Conservation (phyloP, 2,888 invertebrate species). For the Gastrophysa polygoni region DNA sequence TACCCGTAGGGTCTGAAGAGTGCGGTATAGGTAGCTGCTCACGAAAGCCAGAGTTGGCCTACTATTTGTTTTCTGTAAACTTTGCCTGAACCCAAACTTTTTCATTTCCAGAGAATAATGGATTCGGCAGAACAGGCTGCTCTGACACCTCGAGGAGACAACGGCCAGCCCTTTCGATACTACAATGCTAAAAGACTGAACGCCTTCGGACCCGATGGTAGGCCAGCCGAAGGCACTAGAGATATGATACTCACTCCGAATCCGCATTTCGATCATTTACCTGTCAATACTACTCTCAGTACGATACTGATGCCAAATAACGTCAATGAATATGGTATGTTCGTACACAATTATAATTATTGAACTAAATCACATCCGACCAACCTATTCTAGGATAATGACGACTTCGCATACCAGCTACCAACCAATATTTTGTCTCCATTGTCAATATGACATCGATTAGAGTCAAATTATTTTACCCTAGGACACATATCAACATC, state of each 20-base stretch:
- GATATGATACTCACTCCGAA: slow-evolving; percentile 76
- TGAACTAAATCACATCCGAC: too few relatives aligned
- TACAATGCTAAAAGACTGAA: slow-evolving; percentile 83
- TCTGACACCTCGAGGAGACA: slow-evolving; percentile 65
- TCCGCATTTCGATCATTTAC: slow-evolving; percentile 85
- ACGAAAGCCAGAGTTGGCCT: background rate
- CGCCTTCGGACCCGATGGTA: slow-evolving; percentile 77
- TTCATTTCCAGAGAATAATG: slow-evolving; percentile 76
- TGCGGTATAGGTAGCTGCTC: too few relatives aligned
- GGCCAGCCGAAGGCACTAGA: slow-evolving; percentile 71
- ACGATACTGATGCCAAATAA: slow-evolving; percentile 88
- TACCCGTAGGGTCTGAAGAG: too few relatives aligned
- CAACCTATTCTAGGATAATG: too few relatives aligned
- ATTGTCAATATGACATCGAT: too few relatives aligned
- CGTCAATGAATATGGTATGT: slow-evolving; percentile 71
- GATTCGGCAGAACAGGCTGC: slow-evolving; percentile 90
- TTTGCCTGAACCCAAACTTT: background rate
- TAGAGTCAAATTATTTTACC: too few relatives aligned
- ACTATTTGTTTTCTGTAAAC: background rate
- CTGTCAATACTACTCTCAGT: slow-evolving; percentile 83
- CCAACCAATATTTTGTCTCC: too few relatives aligned
- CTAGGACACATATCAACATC: too few relatives aligned
- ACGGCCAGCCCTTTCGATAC: slow-evolving; percentile 64
- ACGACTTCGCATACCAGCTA: too few relatives aligned
- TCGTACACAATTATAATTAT: background rate